These are phyloP conservation scores for Nephrotoma guestfalica DNA, from an alignment of 2,888 invertebrate species.

Conservation along the genomic window DNA sequence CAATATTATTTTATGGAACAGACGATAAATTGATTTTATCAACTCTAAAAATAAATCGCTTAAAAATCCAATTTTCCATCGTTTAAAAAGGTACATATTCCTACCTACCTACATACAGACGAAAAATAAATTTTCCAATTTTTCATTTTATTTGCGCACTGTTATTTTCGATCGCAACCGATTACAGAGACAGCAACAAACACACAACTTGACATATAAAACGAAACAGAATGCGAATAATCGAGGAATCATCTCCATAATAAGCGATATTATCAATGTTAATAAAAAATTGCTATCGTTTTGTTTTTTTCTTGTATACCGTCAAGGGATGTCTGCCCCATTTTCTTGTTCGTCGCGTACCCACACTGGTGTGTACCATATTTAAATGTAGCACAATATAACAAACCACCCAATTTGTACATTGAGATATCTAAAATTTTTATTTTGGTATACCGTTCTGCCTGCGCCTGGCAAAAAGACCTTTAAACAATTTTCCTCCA, in stretches of 20 bases:
- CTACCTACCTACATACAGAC: not conserved
- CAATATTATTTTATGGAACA: not conserved
- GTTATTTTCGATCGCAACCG: not conserved
- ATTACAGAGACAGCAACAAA: not conserved
- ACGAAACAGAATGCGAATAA: not conserved
- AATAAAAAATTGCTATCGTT: not conserved
- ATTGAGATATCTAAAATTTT: not conserved
- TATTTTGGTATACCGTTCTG: not conserved
- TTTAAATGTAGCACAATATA: not conserved
- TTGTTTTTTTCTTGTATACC: not conserved
- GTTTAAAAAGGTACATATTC: not conserved
- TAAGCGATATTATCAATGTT: not conserved
- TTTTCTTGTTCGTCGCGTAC: not conserved
- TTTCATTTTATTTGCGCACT: not conserved
- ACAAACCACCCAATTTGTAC: not conserved
- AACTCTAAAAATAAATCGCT: not conserved
- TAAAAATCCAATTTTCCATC: not conserved
- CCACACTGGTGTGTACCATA: not conserved
- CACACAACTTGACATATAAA: not conserved
- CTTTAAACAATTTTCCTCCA: not conserved
- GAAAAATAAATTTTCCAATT: not conserved
- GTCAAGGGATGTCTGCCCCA: not conserved
- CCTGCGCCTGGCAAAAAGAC: not conserved
- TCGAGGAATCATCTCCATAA: not conserved
- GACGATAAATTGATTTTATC: not conserved